Percentiles rank a stretch among this genome's conserved stretches.
phyloP scores from a whole-genome alignment of 2,113 vertebrate species.

The Pseudonaja textilis region DNA sequence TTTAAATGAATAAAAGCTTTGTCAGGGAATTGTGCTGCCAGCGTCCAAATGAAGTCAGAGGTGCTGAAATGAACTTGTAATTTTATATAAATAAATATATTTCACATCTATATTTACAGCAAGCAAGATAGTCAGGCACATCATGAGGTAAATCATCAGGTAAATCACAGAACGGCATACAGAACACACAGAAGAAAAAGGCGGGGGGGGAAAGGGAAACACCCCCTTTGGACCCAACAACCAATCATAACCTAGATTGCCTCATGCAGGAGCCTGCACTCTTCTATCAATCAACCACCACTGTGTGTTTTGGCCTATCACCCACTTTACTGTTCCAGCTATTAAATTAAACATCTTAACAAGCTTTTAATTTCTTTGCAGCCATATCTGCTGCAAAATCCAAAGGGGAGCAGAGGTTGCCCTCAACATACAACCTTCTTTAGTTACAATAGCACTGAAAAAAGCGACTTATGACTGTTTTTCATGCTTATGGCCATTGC shows the following conservation, averaged over 20 bases:
- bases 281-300: not conserved
- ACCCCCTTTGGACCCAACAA: not conserved
- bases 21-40: not conserved
- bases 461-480: not conserved
- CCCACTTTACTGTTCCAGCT: too few species aligned
- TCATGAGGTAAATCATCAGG: not conserved
- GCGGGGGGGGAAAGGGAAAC: not conserved
- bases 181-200: not conserved
- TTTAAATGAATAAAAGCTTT: not conserved
- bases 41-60: not conserved
- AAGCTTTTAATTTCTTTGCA: not conserved
- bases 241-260: not conserved
- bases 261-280: not conserved
- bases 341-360: not conserved
- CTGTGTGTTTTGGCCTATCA: not conserved
- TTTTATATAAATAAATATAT: not conserved
- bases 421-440: not conserved
- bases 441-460: not conserved
- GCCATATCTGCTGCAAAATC: slow-evolving; percentile 2
- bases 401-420: not conserved
- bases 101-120: not conserved
- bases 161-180: not conserved
- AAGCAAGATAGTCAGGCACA: not conserved
- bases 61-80: not conserved
- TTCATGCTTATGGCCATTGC: not conserved